These are phyloP conservation scores for Megalonaias nervosa DNA, from an alignment of 1,140 invertebrate species.

Conservation along the genomic window DNA sequence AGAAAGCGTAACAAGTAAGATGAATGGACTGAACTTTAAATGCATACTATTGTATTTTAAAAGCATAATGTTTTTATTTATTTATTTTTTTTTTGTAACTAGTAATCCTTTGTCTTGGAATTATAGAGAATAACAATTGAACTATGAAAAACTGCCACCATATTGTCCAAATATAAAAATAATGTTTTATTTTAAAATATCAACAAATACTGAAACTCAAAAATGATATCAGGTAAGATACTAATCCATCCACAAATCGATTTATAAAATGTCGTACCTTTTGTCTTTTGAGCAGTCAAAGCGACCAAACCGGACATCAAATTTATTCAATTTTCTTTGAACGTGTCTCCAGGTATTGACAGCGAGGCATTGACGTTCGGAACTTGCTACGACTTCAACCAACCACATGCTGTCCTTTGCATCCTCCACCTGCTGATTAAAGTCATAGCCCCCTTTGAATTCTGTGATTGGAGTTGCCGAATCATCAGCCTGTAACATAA, in stretches of 20 bases:
- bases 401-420: constrained; percentile 76
- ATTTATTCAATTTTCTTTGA: constrained; percentile 69
- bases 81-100: too few species aligned
- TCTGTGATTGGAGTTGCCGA: constrained; percentile 61
- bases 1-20: too few species aligned
- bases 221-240: too few species aligned
- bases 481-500: constrained; percentile 29
- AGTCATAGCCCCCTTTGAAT: constrained; percentile 70
- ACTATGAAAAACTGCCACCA: neutral
- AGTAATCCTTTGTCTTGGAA: too few species aligned
- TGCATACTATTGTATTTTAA: too few species aligned
- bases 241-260: too few species aligned
- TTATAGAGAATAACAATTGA: too few species aligned
- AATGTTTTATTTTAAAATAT: neutral
- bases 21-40: too few species aligned
- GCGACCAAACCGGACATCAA: constrained; percentile 73
- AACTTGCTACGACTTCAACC: constrained; percentile 69
- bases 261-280: constrained; percentile 57
- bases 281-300: constrained; percentile 73
- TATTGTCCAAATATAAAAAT: neutral
- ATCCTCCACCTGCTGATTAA: constrained; percentile 71
- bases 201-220: too few species aligned
- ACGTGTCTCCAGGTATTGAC: constrained; percentile 69
- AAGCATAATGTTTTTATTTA: too few species aligned
- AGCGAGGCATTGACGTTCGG: constrained; percentile 20